Percentiles rank a stretch among this genome's conserved stretches.
phyloP scores from a whole-genome alignment of 2,888 invertebrate genomes.

The Octonoba sinensis region DNA sequence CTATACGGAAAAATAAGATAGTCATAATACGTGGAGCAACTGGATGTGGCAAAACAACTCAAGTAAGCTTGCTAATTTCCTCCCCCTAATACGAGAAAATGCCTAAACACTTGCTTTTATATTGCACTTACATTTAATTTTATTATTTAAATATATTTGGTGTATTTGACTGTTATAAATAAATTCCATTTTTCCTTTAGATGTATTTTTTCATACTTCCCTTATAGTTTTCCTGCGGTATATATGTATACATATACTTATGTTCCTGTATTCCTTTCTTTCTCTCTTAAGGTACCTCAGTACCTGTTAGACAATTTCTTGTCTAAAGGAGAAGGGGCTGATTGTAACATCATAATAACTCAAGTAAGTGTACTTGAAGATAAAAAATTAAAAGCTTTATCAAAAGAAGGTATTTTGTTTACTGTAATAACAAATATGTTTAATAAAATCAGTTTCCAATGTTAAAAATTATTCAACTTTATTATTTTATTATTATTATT shows the following conservation, averaged over 20 bases:
- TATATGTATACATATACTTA: background rate
- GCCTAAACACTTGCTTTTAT: too few relatives aligned
- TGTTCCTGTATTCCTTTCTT: background rate
- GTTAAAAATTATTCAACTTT: background rate
- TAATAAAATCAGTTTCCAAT: too few relatives aligned
- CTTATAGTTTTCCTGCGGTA: too few relatives aligned
- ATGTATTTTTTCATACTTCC: background rate
- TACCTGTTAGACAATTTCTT: constrained; percentile 95
- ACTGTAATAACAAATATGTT: background rate
- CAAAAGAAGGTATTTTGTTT: background rate
- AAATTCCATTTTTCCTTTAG: background rate
- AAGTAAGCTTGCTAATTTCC: constrained; percentile 73
- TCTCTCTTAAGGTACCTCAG: constrained; percentile 83
- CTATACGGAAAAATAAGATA: constrained; percentile 91
- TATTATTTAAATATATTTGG: too few relatives aligned
- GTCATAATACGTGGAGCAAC: constrained; percentile 95
- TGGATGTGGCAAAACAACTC: constrained; percentile 95
- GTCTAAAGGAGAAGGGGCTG: constrained; percentile 87
- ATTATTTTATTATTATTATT: background rate
- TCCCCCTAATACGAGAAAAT: background rate
- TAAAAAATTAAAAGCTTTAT: background rate
- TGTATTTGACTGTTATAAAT: background rate
- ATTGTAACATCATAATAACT: constrained; percentile 92
- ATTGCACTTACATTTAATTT: too few relatives aligned
- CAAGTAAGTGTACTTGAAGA: constrained; percentile 75